These are phyloP conservation scores for Aphelenchoides fujianensis DNA, from an alignment of 1,140 invertebrate genomes.

Conservation along the genomic window DNA sequence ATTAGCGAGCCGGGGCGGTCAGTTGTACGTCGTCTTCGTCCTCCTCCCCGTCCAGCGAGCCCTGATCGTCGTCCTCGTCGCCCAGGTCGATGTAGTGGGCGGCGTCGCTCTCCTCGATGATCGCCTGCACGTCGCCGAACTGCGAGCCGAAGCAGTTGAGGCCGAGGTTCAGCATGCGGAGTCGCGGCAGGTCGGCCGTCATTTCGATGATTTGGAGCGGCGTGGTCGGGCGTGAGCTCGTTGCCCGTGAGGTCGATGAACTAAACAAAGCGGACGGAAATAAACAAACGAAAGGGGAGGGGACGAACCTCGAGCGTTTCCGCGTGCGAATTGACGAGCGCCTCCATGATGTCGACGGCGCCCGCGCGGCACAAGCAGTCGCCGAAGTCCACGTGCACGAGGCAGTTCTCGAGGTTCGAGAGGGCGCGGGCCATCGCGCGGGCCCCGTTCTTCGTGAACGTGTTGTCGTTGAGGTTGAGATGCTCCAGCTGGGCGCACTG, in stretches of 20 bases:
- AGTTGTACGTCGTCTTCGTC: constrained; percentile 30
- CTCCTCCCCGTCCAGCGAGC: constrained; percentile 37
- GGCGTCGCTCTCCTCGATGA: constrained; percentile 15
- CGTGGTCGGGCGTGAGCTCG: constrained; percentile 35
- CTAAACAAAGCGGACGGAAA: constrained; percentile 28
- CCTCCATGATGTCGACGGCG: constrained; percentile 33
- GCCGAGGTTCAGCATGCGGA: constrained; percentile 29
- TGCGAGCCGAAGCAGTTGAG: constrained; percentile 44
- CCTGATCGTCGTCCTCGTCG: constrained; percentile 51
- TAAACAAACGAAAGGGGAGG: background rate
- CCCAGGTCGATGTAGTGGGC: constrained; percentile 38
- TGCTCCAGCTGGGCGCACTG: constrained; percentile 73
- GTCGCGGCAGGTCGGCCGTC: constrained; percentile 10
- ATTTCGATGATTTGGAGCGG: constrained; percentile 31
- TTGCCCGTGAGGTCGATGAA: constrained; percentile 46
- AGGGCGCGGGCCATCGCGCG: constrained; percentile 70
- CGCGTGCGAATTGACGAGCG: constrained; percentile 18
- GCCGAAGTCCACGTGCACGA: constrained; percentile 53
- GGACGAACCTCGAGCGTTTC: constrained; percentile 10
- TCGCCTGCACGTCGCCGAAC: constrained; percentile 34
- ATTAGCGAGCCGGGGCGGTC: background rate
- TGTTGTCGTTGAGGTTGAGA: constrained; percentile 93
- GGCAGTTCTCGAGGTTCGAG: background rate
- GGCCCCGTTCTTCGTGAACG: constrained; percentile 75
- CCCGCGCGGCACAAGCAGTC: constrained; percentile 55